Conservation (phyloP, 2,888 invertebrate species). For the Temnothorax rugatulus region DNA sequence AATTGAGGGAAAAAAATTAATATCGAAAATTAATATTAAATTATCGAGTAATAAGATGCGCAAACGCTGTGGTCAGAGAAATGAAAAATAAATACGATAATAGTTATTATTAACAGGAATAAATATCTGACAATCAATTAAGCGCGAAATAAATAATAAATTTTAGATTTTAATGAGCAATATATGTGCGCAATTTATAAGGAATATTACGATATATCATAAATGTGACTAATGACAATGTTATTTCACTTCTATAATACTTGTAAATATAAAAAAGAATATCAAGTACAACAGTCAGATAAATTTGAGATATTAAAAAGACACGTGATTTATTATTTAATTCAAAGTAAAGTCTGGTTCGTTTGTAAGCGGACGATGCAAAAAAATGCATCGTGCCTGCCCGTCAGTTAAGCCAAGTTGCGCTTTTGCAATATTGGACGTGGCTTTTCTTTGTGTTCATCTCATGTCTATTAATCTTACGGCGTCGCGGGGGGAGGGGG, state of each 20-base stretch:
- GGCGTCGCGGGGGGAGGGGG: not conserved
- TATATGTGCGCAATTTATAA: not conserved
- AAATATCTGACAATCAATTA: not conserved
- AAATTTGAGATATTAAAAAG: not conserved
- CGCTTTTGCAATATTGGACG: slow-evolving; percentile 45
- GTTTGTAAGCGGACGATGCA: not conserved
- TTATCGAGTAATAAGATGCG: not conserved
- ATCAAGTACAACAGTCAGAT: not conserved
- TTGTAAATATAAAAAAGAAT: slow-evolving; percentile 4
- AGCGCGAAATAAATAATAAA: not conserved
- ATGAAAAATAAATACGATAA: slow-evolving; percentile 1
- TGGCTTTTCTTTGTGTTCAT: slow-evolving; percentile 23
- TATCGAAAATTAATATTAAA: slow-evolving; percentile 20
- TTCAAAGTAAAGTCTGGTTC: not conserved
- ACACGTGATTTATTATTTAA: not conserved
- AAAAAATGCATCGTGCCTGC: slow-evolving; percentile 1
- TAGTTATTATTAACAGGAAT: not conserved
- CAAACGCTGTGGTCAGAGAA: not conserved
- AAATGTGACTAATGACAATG: not conserved
- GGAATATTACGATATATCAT: not conserved
- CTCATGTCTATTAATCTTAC: slow-evolving; percentile 53
- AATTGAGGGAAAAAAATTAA: not conserved
- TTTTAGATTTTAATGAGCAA: slow-evolving; percentile 13
- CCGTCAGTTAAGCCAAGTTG: slow-evolving; percentile 15
- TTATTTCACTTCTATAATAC: not conserved